Percentiles rank a stretch among this genome's conserved stretches.
These are phyloP conservation scores for Chrysomela aeneicollis DNA, from an alignment of 2,888 invertebrate genomes.

Conservation along the genomic window DNA sequence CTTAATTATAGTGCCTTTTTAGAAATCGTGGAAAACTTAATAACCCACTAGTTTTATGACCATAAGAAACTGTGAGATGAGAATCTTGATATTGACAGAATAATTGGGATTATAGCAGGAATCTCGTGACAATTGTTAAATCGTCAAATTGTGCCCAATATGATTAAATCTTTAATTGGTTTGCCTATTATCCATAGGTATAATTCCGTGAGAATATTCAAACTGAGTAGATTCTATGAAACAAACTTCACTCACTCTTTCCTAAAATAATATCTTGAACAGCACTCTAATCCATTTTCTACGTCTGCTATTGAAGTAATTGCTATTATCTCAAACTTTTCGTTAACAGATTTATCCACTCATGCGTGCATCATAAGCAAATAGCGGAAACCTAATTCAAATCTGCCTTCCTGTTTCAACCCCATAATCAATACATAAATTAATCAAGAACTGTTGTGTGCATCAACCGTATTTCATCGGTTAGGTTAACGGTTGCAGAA, in stretches of 20 bases:
- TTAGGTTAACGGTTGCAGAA: not conserved
- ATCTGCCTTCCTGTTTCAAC: not conserved
- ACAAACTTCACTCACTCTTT: no score
- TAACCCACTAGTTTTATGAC: not conserved
- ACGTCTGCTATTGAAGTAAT: no score
- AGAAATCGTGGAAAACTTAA: not conserved
- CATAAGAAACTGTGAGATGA: not conserved
- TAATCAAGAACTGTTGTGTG: not conserved
- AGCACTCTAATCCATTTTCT: no score
- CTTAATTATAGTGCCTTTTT: not conserved
- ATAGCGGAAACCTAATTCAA: not conserved
- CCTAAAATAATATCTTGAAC: no score
- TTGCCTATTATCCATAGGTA: no score
- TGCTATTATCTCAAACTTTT: no score
- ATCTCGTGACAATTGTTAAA: not conserved
- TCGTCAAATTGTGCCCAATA: no score
- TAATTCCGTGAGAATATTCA: no score
- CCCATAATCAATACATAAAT: not conserved
- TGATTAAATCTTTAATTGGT: no score
- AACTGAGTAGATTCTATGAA: no score
- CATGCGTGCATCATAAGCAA: not conserved
- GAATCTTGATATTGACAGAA: not conserved
- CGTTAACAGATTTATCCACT: not conserved
- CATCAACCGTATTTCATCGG: not conserved
- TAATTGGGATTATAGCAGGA: not conserved